Conservation (phyloP, 2,113 vertebrate species). For the Pycnonotus jocosus region DNA sequence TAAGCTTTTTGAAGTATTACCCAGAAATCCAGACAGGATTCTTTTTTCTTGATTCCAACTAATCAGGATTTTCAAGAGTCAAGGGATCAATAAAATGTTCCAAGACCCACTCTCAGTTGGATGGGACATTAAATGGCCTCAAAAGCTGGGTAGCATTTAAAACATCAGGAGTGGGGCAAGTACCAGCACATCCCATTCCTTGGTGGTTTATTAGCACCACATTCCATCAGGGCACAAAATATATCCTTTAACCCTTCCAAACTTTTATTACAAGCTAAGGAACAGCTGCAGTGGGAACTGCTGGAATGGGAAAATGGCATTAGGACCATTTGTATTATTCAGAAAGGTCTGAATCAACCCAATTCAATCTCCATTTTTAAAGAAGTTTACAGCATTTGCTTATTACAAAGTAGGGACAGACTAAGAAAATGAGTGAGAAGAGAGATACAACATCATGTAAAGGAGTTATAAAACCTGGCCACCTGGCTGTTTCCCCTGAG, state of each 20-base stretch:
- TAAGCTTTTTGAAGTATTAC: neutral
- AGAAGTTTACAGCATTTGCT: neutral
- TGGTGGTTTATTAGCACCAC: neutral
- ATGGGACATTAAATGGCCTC: neutral
- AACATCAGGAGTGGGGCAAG: neutral
- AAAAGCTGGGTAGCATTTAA: neutral
- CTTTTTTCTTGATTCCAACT: neutral
- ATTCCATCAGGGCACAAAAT: neutral
- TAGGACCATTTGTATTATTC: neutral
- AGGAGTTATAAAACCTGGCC: neutral
- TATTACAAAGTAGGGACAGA: neutral
- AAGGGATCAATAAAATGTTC: neutral
- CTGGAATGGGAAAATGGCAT: neutral
- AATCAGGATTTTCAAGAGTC: neutral
- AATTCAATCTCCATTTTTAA: neutral
- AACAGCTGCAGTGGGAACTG: neutral
- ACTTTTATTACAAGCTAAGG: neutral
- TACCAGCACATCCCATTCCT: neutral
- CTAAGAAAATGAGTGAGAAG: neutral
- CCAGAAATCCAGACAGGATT: neutral
- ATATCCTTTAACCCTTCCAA: neutral
- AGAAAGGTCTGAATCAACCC: no score
- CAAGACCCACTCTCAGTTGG: neutral
- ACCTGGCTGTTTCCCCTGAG: neutral
- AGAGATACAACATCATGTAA: neutral